Conservation (phyloP, 2,888 invertebrate species). For the Drosophila kanekoi region DNA sequence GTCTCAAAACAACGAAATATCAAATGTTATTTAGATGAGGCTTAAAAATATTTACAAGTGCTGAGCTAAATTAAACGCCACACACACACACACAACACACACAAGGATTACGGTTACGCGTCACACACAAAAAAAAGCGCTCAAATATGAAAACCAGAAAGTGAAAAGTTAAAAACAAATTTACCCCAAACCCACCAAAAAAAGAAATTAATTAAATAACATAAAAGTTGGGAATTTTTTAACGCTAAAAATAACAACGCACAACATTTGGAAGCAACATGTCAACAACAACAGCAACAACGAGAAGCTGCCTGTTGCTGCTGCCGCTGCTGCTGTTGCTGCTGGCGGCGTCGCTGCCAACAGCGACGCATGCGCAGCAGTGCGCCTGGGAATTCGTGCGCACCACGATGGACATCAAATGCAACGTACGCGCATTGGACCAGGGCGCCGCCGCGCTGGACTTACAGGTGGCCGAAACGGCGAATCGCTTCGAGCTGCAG, state of each 20-base stretch:
- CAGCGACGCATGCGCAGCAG: constrained; percentile 83
- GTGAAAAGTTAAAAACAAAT: constrained; percentile 45
- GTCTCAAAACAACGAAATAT: constrained; percentile 6
- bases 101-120: constrained; percentile 70
- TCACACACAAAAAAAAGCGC: constrained; percentile 56
- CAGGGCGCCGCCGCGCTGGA: constrained; percentile 65
- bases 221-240: constrained; percentile 21
- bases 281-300: constrained; percentile 36
- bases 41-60: constrained; percentile 36
- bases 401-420: constrained; percentile 85
- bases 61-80: constrained; percentile 37
- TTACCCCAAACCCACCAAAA: constrained; percentile 35
- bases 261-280: constrained; percentile 33
- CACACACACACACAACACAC: constrained; percentile 28
- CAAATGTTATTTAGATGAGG: constrained; percentile 14
- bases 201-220: constrained; percentile 14
- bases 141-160: constrained; percentile 76
- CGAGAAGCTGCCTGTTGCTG: constrained; percentile 62
- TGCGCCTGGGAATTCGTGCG: constrained; percentile 85
- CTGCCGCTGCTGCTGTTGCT: constrained; percentile 59
- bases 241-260: constrained; percentile 6
- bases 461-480: constrained; percentile 88
- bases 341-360: constrained; percentile 29
- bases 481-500: constrained; percentile 90
- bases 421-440: constrained; percentile 83